Base-by-base conservation (phyloP, 2,888 invertebrate species). In the Drosophila formosana region DNA sequence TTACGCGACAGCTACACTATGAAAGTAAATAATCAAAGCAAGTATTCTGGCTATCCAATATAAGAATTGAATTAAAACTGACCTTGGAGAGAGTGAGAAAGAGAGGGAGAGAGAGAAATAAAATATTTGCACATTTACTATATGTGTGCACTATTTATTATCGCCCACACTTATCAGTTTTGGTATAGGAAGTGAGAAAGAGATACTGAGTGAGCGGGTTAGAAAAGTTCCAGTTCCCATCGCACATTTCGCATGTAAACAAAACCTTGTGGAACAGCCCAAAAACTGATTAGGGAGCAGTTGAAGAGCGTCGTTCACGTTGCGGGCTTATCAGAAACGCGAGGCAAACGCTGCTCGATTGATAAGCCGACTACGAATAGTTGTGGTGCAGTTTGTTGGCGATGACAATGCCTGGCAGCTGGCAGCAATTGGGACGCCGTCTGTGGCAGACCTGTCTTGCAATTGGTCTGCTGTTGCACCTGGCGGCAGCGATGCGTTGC, bases 321-420 rank as follows among this genome's bases (percentile, higher is more conserved):
- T 32, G 32, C 9, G 6, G 32, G 28, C 37, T 41, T 45, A 45
- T 45, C 34, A n/a, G 23, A 18, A 32, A 25, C 25, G 51, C 13
- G 9, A 26, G 13, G 11, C 8, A 46, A 46, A 9, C 3, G 4
- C 11, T 52, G 11, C 18, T 11, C 0, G 8, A 45, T 51, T n/a
- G 46, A 53, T 58, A 63, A 60, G 47, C 6, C 4, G 50, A 56
- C 39, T 57, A 46, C 13, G n/a, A 13, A n/a, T 13, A 39, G 26
- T 45, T 46, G 41, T 56, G 39, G 11, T 26, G 51, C 83, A 78
- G 66, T 66, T 66, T 28, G 50, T 43, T 43, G 13, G 13, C 32
- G 63, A 30, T 9, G 46, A 56, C 58, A 69, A 88, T 88, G 89
- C n/a, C 61, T 60, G 55, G 63, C 45, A 68, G 67, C 39, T 32